Base-by-base conservation (phyloP, 2,888 invertebrate genomes). In the Ceratothoa steindachneri region DNA sequence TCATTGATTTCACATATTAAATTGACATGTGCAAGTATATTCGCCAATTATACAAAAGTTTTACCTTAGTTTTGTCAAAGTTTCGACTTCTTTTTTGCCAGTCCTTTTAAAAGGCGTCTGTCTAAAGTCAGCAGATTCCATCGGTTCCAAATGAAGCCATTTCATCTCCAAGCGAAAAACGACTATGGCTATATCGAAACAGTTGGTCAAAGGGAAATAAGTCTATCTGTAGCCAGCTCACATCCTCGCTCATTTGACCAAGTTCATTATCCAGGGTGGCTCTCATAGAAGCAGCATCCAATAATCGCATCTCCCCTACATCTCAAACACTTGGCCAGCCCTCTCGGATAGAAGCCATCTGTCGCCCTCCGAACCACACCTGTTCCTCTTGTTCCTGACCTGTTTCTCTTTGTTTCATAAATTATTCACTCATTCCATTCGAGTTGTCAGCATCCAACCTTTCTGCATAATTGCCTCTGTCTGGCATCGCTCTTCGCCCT, bases 301-400 rank as follows among this genome's bases (percentile, higher is more conserved):
- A 60, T 60, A 24, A 60, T 60, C 60, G 60, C 60, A n/a, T 60
- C 27, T 60, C 60, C 60, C 60, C 60, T 60, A 12, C 60, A 24
- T n/a, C 22, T 60, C 41, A 41, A 41, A 41, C 41, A 41, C 41
- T 41, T 41, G 7, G 60, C 60, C 24, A 24, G 22, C 60, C 60
- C 60, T 60, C 60, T n/a, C n/a, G 60, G 60, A 60, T 60, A 60
- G 60, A n/a, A 22, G 60, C 60, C 60, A 60, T 60, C 60, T 60
- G 60, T 60, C 60, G 27, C 60, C 19, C 60, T 60, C 60, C 12
- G 60, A 60, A 24, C 22, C 60, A 60, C 60, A 60, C 60, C 60
- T 60, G 60, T 60, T 60, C 60, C 27, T 24, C 2, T n/a, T 60
- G 60, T 15, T 24, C 60, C 60, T 60, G 60, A 60, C 60, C 60